These are phyloP conservation scores for Anguilla obscura DNA, from an alignment of 2,797 vertebrate genomes.

Conservation along the genomic window DNA sequence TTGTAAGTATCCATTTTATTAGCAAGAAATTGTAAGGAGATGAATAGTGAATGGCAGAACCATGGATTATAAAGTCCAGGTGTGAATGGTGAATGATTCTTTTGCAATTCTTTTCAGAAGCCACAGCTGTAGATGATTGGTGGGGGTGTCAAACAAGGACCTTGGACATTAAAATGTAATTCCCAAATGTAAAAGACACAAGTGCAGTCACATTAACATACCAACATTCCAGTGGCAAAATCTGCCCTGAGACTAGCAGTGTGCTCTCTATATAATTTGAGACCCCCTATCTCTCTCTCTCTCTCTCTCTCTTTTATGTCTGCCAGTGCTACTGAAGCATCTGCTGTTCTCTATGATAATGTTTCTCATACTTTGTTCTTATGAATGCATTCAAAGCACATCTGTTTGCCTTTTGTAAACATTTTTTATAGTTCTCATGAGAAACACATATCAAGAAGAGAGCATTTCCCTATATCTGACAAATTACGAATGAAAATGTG, in stretches of 20 bases:
- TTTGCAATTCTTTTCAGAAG: not conserved
- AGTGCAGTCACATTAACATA: not conserved
- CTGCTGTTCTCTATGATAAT: slow-evolving; percentile 6
- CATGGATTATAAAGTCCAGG: not conserved
- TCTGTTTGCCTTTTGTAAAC: not conserved
- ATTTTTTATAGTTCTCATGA: not conserved
- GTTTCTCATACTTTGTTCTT: not conserved
- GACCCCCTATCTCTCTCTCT: slow-evolving; percentile 39
- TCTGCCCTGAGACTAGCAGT: slow-evolving; percentile 31
- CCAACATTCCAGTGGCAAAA: slow-evolving; percentile 20
- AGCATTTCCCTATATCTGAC: not conserved
- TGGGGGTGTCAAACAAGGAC: not conserved
- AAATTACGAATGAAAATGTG: not conserved
- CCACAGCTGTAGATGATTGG: slow-evolving; percentile 5
- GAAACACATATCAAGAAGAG: not conserved
- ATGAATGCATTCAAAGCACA: not conserved
- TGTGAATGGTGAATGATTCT: not conserved
- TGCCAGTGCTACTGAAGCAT: not conserved
- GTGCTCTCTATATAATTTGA: slow-evolving; percentile 46
- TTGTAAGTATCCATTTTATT: not conserved
- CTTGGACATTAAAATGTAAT: not conserved
- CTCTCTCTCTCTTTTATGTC: slow-evolving; percentile 11
- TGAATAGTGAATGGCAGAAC: not conserved
- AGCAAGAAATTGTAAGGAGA: not conserved
- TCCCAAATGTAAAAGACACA: not conserved